These are phyloP conservation scores for Rhysida immarginata DNA, from an alignment of 1,140 invertebrate species.

Conservation along the genomic window DNA sequence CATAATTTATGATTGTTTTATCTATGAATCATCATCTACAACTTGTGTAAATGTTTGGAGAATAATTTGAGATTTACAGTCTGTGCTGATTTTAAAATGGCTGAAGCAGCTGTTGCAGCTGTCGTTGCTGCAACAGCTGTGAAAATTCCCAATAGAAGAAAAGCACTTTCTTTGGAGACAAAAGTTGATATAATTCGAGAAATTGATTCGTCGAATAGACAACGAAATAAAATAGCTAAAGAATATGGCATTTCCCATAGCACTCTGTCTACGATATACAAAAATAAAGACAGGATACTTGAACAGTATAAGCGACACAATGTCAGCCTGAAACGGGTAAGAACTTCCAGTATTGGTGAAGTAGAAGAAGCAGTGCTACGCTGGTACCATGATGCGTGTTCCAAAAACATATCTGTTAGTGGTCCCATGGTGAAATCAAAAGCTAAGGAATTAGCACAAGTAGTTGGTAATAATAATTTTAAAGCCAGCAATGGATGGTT, in stretches of 20 bases:
- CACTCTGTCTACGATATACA: conserved; percentile 15
- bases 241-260: conserved; percentile 3
- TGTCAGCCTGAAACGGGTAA: conserved; percentile 7
- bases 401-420: conserved; percentile 12
- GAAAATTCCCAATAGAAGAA: not conserved
- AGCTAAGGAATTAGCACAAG: conserved; percentile 15
- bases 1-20: too few species aligned
- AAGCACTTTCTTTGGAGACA: not conserved
- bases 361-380: conserved; percentile 16
- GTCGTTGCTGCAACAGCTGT: not conserved
- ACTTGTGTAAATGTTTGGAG: not conserved
- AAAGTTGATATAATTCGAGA: conserved; percentile 4
- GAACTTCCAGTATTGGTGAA: conserved; percentile 14
- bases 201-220: not conserved
- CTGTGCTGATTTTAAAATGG: not conserved
- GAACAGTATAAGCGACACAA: conserved; percentile 14
- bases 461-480: conserved; percentile 17
- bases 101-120: not conserved
- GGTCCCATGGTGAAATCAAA: conserved; percentile 17
- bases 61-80: too few species aligned
- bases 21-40: not conserved
- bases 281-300: conserved; percentile 16
- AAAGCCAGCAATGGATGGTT: conserved; percentile 23
- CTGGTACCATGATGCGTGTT: conserved; percentile 15
- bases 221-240: conserved; percentile 3